These are phyloP conservation scores for Sylvia atricapilla DNA, from an alignment of 2,113 vertebrate species.

Conservation along the genomic window DNA sequence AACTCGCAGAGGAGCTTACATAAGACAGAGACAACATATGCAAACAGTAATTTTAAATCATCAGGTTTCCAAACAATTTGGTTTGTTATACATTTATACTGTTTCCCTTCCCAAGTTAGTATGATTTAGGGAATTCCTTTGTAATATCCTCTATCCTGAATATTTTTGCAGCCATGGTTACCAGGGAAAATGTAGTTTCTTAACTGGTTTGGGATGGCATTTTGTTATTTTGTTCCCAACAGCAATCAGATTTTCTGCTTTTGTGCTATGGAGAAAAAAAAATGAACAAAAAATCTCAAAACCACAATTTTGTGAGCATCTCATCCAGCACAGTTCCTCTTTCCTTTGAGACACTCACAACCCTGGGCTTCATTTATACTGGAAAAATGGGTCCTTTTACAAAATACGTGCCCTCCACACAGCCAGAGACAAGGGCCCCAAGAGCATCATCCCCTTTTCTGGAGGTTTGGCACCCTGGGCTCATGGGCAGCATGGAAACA, in stretches of 20 bases:
- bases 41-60: neutral
- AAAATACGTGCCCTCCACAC: neutral
- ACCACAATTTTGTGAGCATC: neutral
- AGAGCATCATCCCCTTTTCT: neutral
- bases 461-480: neutral
- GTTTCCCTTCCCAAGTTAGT: neutral
- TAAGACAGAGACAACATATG: neutral
- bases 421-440: neutral
- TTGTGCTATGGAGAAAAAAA: neutral
- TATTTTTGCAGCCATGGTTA: slow-evolving; percentile 15
- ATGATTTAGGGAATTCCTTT: neutral
- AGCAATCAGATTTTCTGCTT: neutral
- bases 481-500: neutral
- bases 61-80: neutral
- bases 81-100: neutral
- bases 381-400: neutral
- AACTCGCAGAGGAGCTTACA: neutral
- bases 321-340: neutral
- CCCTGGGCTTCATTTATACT: neutral
- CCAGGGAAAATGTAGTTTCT: neutral
- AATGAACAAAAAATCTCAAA: neutral
- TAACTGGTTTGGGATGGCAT: neutral
- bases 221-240: neutral
- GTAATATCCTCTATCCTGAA: neutral
- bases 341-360: neutral